Base-by-base conservation (phyloP, 2,888 invertebrate species). In the Cinara cedri region DNA sequence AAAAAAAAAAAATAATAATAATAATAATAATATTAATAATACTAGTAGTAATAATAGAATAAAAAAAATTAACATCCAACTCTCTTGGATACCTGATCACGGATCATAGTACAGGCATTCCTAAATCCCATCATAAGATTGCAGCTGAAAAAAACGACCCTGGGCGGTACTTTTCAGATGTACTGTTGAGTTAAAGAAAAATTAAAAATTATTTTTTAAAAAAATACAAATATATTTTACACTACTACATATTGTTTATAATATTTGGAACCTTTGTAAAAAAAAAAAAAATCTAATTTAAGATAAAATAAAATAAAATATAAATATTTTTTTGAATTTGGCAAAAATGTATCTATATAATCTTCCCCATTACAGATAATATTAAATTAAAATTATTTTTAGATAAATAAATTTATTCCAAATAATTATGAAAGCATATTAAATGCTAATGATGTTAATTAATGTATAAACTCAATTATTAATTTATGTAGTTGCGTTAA, bases 161-260 rank as follows among this genome's bases (percentile, higher is more conserved):
- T 78, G 78, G 68, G 51, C 78, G 78, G 70, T 70, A 78, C 49
- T 78, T 76, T 68, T 78, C 78, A 62, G 70, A 70, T 70, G 70
- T 78, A 78, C 78, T 78, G 78, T 70, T 66, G 78, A 78, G 76
- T 78, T 57, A 78, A 78, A 78, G 78, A 57, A 78, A 78, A 78
- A 78, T 78, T 70, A 78, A 78, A 70, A 70, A 78, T 78, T 78
- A 70, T 70, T 78, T 78, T 34, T 26, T 34, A 34, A 34, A n/a
- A 21, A 57, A 46, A 49, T 78, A 78, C 42, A 76, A 76, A 49
- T 34, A 76, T n/a, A 76, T 57, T 46, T 57, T 57, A 76, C 44
- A 75, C 42, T 65, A 71, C 13, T 44, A 21, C 34, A 34, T 62
- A 49, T 26, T 44, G 6, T 72, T 46, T 44, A 72, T 46, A 57